Conservation (phyloP, 2,888 invertebrate genomes). For the Hypomecis atomaria region DNA sequence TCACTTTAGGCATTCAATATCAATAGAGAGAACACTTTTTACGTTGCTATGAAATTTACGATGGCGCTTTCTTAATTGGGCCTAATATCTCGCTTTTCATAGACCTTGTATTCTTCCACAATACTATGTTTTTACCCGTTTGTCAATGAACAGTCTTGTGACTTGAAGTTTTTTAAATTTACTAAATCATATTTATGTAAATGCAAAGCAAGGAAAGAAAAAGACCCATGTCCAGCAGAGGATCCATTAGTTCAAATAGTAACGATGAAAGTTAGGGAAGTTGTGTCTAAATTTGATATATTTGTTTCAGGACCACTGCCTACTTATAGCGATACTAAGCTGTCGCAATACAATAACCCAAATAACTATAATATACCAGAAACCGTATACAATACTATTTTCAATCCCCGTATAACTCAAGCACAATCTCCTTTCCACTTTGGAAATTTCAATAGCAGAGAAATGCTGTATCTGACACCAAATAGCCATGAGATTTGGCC, state of each 20-base stretch:
- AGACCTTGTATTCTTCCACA: no score
- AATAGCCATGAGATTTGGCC: conserved; percentile 8
- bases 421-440: conserved; percentile 3
- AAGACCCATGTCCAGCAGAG: no score
- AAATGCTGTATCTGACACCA: not conserved
- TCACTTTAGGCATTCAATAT: no score
- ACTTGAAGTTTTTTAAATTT: not conserved
- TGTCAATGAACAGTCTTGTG: not conserved
- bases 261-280: no score
- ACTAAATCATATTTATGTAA: no score
- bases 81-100: no score
- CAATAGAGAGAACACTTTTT: no score
- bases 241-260: no score
- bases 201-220: no score
- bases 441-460: conserved; percentile 4
- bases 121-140: no score
- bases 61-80: no score
- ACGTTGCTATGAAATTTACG: no score
- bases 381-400: not conserved
- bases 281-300: not conserved
- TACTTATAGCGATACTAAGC: not conserved
- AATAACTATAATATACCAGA: not conserved
- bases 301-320: conserved; percentile 6
- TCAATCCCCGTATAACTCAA: not conserved
- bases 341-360: not conserved